phyloP scores from a whole-genome alignment of 2,113 vertebrate genomes.

The Scytalopus superciliaris region DNA sequence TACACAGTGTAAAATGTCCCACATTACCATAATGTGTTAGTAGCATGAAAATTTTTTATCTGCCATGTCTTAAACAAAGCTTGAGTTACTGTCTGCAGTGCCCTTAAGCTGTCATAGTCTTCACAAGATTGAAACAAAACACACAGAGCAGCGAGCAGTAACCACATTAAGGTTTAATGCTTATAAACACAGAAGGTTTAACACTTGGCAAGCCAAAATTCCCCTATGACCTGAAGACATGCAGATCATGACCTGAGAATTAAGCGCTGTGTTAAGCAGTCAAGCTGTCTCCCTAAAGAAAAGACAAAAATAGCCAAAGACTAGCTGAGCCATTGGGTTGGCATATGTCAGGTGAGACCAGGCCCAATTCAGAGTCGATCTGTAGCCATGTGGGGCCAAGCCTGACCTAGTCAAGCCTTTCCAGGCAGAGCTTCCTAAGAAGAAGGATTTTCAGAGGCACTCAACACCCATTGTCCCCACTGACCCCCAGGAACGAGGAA shows the following conservation, averaged over 20 bases:
- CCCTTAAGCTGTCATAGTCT: conserved; percentile 24
- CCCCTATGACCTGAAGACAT: conserved; percentile 44
- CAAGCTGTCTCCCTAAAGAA: conserved; percentile 64
- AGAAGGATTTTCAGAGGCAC: conserved; percentile 3
- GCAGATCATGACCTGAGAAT: conserved; percentile 56
- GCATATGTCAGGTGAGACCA: conserved; percentile 50
- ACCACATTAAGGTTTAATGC: conserved; percentile 47
- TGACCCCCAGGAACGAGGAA: not conserved
- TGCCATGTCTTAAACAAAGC: conserved; percentile 1
- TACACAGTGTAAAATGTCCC: not conserved
- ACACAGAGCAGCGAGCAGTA: not conserved
- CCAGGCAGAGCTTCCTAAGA: not conserved
- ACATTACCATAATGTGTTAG: conserved; percentile 19
- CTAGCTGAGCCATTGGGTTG: conserved; percentile 43
- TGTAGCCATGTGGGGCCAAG: not conserved
- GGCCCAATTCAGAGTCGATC: not conserved
- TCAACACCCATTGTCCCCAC: not conserved
- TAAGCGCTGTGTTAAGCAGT: conserved; percentile 47
- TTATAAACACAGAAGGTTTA: conserved; percentile 56
- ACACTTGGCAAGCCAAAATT: conserved; percentile 50
- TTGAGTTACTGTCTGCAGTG: not conserved
- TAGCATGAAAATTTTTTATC: conserved; percentile 19
- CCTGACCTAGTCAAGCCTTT: conserved; percentile 17
- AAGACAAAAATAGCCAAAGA: conserved; percentile 64
- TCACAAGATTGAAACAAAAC: conserved; percentile 8